Evolutionary conservation across 2,113 vertebrate genomes (phyloP), one percentile per base, ranked within the genome.

Genomic region (Rallus limicola): DNA sequence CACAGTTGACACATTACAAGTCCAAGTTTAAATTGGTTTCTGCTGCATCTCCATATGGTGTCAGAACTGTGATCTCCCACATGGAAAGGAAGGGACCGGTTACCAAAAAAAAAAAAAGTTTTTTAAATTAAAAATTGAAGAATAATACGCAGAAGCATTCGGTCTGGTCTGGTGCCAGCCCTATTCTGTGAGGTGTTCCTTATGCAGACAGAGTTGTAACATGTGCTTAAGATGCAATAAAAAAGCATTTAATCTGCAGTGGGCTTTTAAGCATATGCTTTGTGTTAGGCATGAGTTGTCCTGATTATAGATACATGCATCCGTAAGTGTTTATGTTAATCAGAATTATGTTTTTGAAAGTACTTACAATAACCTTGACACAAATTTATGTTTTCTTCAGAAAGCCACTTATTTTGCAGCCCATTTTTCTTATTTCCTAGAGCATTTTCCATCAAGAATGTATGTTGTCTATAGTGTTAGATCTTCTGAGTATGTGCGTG

Each of bases 11-110:
- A 88, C 83, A 69, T 97, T 97, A 88, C 75, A 82, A 87, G 86
- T 87, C 95, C 93, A 87, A 74, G 95, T 97, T 96, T 95, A 96
- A 97, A 96, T 95, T 97, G 97, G 95, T 91, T 96, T 96, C 81
- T 93, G 85, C 88, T 93, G 71, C 88, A 90, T 93, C 95, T 97
- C 95, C 97, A 97, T 97, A 95, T 97, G 97, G 95, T 95, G 31
- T 70, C 94, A 95, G 93, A 95, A 50, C 93, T 94, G 88, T 91
- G 70, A 93, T 96, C 93, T 96, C 95, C 95, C 88, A 94, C 84
- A 58, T 94, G 62, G 86, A 95, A 90, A 95, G 77, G 83, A 96
- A 96, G 88, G 91, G 86, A 91, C 86, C 76, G n/a, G 75, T 93
- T 92, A 89, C 64, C 12, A 48, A 79, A 90, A 81, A 82, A 86